Evolutionary conservation across 2,888 invertebrate genomes (phyloP).

Genomic region (Xestia sexstrigata): DNA sequence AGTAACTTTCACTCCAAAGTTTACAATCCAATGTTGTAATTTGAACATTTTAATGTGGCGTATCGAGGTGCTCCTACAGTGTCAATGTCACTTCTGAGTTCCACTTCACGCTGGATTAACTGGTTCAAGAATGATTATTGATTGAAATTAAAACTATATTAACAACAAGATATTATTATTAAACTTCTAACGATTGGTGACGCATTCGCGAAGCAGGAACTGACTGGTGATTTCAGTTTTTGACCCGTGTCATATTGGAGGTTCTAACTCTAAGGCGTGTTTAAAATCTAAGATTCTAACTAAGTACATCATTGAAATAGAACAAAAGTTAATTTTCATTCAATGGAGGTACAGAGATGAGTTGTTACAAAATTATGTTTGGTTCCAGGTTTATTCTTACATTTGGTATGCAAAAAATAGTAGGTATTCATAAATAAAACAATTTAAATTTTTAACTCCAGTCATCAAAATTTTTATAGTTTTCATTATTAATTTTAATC

Average conservation of each 20-base stretch:
- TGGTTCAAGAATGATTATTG: constrained; percentile 48
- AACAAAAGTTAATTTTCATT: not conserved
- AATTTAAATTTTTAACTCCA: too few relatives aligned
- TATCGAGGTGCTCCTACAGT: constrained; percentile 53
- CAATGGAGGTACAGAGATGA: not conserved
- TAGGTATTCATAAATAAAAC: too few relatives aligned
- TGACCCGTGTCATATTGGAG: constrained; percentile 8
- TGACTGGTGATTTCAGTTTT: constrained; percentile 33
- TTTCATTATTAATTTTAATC: too few relatives aligned
- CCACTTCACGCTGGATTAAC: constrained; percentile 64
- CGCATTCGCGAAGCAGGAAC: constrained; percentile 48
- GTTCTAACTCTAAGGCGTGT: not conserved
- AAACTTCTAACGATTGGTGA: constrained; percentile 30
- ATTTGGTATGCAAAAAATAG: not conserved
- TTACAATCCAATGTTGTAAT: constrained; percentile 28
- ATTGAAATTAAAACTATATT: constrained; percentile 39
- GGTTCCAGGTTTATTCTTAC: not conserved
- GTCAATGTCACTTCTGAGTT: constrained; percentile 64
- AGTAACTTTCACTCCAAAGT: too few relatives aligned
- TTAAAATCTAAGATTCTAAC: not conserved
- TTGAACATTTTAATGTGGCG: constrained; percentile 48
- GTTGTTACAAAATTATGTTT: not conserved
- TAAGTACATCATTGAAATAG: not conserved
- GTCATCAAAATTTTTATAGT: too few relatives aligned
- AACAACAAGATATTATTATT: constrained; percentile 27